These are phyloP conservation scores for Mallateleia sp. DNA, from an alignment of 2,888 invertebrate genomes.

Conservation along the genomic window DNA sequence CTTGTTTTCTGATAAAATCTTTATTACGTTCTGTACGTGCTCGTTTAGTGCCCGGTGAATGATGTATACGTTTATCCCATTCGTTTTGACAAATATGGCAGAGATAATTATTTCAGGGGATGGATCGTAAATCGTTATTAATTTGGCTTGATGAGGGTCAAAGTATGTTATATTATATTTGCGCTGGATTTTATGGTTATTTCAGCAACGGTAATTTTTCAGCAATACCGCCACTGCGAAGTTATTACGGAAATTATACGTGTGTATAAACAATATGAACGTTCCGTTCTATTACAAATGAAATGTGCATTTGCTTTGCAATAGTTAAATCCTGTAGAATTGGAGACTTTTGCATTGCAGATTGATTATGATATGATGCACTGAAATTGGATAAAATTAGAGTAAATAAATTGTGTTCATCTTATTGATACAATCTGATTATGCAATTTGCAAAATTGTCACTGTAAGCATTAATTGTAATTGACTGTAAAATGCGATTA, in stretches of 20 bases:
- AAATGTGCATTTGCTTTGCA: background rate
- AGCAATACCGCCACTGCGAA: background rate
- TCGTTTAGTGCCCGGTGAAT: conserved; percentile 29
- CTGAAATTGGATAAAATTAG: no score
- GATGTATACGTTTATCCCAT: conserved; percentile 32
- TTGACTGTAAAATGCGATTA: no score
- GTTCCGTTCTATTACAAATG: background rate
- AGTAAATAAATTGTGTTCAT: no score
- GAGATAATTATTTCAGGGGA: conserved; percentile 55
- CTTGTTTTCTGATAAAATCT: conserved; percentile 57
- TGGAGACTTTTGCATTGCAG: no score
- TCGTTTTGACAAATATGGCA: conserved; percentile 52
- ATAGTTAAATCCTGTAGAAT: no score
- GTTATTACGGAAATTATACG: background rate
- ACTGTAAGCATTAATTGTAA: no score
- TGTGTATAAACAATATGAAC: background rate
- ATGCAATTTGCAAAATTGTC: no score
- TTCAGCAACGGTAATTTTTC: background rate
- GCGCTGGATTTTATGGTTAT: background rate
- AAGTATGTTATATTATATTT: conserved; percentile 23
- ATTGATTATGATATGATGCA: no score
- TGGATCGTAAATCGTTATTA: conserved; percentile 59
- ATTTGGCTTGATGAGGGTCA: conserved; percentile 34
- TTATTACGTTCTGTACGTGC: conserved; percentile 28
- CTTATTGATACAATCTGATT: no score